These are phyloP conservation scores for Taphrorychus bicolor DNA, from an alignment of 2,888 invertebrate species.

Conservation along the genomic window DNA sequence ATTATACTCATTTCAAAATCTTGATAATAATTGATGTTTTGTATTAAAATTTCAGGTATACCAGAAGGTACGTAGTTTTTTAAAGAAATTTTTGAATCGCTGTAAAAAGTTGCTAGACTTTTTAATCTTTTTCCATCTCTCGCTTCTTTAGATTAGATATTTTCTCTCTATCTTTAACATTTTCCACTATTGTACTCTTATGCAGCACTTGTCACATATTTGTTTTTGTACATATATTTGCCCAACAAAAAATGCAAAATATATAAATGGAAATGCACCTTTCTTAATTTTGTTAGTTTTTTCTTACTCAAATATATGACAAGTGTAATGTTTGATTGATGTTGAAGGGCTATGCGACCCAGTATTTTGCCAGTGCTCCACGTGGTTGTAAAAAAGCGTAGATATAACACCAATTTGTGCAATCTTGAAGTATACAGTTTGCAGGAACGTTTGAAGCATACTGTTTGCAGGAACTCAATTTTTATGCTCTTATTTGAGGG, in stretches of 20 bases:
- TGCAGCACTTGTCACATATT: conserved; percentile 11
- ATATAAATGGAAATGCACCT: too few species aligned
- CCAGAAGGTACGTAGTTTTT: conserved; percentile 59
- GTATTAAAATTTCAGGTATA: conserved; percentile 57
- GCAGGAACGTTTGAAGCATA: too few species aligned
- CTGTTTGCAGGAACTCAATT: too few species aligned
- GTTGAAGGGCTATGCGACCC: not conserved
- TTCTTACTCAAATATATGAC: not conserved
- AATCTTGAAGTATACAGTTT: not conserved
- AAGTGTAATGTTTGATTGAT: not conserved
- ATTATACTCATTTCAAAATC: too few species aligned
- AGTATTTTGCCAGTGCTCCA: not conserved
- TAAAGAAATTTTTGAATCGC: conserved; percentile 41
- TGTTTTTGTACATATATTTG: not conserved
- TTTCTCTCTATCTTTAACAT: conserved; percentile 33
- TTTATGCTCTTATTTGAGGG: too few species aligned
- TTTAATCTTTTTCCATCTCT: conserved; percentile 35
- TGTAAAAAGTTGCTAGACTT: conserved; percentile 45
- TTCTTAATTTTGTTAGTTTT: too few species aligned
- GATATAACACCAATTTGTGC: not conserved
- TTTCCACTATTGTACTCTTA: conserved; percentile 20
- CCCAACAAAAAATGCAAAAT: too few species aligned
- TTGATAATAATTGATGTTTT: conserved; percentile 4
- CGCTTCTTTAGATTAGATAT: conserved; percentile 30
- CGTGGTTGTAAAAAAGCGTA: not conserved